phyloP scores from a whole-genome alignment of 2,888 invertebrate genomes.

The Leptinotarsa rubiginosa region DNA sequence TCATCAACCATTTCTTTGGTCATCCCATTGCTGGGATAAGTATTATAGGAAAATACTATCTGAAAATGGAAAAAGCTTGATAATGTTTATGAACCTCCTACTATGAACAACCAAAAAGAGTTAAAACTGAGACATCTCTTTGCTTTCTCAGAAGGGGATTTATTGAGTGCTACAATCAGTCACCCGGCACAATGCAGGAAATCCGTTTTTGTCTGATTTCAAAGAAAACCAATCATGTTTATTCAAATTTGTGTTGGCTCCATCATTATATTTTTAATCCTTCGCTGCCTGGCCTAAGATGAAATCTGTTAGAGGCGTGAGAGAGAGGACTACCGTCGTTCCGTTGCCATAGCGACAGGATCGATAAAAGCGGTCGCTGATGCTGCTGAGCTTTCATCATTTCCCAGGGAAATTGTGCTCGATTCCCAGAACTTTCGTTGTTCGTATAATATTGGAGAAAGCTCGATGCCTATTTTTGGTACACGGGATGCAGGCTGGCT shows the following conservation, averaged over 20 bases:
- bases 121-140: too few relatives aligned
- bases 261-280: not conserved
- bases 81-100: too few relatives aligned
- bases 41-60: too few relatives aligned
- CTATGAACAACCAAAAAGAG: too few relatives aligned
- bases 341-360: constrained; percentile 55
- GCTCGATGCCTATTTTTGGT: constrained; percentile 53
- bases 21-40: too few relatives aligned
- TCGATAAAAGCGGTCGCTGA: constrained; percentile 55
- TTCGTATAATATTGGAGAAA: constrained; percentile 46
- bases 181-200: not conserved
- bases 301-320: constrained; percentile 37
- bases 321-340: constrained; percentile 40
- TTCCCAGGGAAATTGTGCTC: constrained; percentile 56
- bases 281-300: constrained; percentile 16
- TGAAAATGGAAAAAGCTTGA: too few relatives aligned
- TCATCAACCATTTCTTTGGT: too few relatives aligned
- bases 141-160: too few relatives aligned
- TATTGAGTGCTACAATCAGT: too few relatives aligned
- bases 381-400: constrained; percentile 50
- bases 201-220: not conserved
- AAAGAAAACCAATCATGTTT: not conserved
- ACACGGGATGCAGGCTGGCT: constrained; percentile 30
- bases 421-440: constrained; percentile 51
- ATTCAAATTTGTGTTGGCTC: too few relatives aligned